phyloP scores from a whole-genome alignment of 2,888 invertebrate species.

The Sesamia inferens region DNA sequence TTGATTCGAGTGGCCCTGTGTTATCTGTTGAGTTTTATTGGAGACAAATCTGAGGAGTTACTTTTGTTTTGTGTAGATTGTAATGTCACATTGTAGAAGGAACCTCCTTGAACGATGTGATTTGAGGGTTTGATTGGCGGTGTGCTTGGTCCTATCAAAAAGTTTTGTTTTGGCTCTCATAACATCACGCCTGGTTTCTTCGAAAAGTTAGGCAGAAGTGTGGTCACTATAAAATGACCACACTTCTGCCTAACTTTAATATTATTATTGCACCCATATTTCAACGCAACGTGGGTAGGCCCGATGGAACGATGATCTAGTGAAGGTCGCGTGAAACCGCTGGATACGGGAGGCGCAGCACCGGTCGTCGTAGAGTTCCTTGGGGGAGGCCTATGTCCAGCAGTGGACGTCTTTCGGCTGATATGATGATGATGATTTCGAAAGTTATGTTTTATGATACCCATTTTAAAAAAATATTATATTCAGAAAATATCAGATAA shows the following conservation, averaged over 20 bases:
- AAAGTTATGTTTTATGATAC: background rate
- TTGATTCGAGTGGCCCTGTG: constrained; percentile 30
- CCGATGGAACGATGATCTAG: too few relatives aligned
- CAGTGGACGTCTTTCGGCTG: too few relatives aligned
- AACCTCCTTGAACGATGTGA: background rate
- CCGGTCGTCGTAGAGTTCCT: too few relatives aligned
- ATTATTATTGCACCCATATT: too few relatives aligned
- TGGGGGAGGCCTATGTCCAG: too few relatives aligned
- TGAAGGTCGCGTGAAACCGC: too few relatives aligned
- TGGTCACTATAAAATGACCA: too few relatives aligned
- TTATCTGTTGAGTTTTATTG: constrained; percentile 42
- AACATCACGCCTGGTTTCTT: background rate
- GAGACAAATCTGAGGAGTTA: constrained; percentile 7
- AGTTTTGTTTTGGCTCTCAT: background rate
- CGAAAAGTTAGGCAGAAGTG: background rate
- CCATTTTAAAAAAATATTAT: background rate
- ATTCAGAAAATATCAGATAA: too few relatives aligned
- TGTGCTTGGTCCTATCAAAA: background rate
- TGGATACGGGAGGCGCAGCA: too few relatives aligned
- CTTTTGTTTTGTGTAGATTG: background rate
- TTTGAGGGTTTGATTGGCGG: background rate
- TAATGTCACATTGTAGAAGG: background rate
- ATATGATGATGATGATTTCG: too few relatives aligned
- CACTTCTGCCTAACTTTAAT: too few relatives aligned
- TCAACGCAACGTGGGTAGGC: background rate